Evolutionary conservation across 2,797 vertebrate species (phyloP).

Genomic region (Enteromius paludinosus): DNA sequence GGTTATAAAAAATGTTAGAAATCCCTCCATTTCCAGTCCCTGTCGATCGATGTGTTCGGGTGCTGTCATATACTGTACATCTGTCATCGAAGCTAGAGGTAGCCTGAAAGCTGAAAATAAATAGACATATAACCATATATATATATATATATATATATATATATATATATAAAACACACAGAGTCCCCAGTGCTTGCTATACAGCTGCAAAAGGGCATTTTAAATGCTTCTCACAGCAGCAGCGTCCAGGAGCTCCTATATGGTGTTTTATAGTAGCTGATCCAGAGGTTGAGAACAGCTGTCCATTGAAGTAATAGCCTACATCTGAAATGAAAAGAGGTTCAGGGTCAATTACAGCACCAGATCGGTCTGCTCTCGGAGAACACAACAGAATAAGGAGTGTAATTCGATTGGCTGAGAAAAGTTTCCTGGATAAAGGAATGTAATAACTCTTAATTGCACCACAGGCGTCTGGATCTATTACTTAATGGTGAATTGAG

Average conservation of each 20-base stretch:
- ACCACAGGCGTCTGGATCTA: constrained; percentile 75
- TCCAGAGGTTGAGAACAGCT: constrained; percentile 63
- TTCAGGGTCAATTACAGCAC: constrained; percentile 55
- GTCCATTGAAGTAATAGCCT: constrained; percentile 59
- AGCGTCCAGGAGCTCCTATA: constrained; percentile 66
- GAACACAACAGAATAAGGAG: constrained; percentile 60
- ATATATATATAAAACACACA: neutral
- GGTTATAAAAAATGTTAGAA: constrained; percentile 79
- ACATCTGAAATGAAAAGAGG: constrained; percentile 55
- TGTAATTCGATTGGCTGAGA: constrained; percentile 67
- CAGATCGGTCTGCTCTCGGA: constrained; percentile 45
- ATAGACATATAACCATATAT: constrained; percentile 35
- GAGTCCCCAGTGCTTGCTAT: neutral
- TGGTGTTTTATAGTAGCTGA: constrained; percentile 74
- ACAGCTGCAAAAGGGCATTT: constrained; percentile 72
- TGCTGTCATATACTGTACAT: constrained; percentile 59
- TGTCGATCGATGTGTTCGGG: constrained; percentile 66
- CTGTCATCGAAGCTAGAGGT: constrained; percentile 69
- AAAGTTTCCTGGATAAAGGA: constrained; percentile 75
- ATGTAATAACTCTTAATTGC: constrained; percentile 81
- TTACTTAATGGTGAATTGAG: constrained; percentile 80
- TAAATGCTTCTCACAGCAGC: constrained; percentile 61
- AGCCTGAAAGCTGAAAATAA: constrained; percentile 48
- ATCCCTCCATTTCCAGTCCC: constrained; percentile 59
- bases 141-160: neutral